phyloP scores from a whole-genome alignment of 2,113 vertebrate species.

The Pelodiscus sinensis region DNA sequence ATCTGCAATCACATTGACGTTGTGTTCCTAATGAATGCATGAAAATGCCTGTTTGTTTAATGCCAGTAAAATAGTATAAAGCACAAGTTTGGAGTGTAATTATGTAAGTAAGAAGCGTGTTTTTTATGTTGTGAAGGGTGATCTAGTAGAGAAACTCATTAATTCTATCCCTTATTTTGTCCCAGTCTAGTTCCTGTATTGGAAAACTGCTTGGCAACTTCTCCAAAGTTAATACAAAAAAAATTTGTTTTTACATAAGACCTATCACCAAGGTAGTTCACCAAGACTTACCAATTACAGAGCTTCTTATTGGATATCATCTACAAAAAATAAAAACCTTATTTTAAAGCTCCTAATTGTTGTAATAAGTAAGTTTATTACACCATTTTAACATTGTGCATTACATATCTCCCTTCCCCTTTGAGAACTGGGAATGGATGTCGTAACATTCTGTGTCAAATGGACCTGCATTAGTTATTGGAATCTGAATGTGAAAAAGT shows the following conservation, averaged over 20 bases:
- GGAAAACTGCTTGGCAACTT: background rate
- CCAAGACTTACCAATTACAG: background rate
- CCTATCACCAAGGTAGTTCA: background rate
- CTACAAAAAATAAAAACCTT: rapidly evolving
- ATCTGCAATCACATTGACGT: background rate
- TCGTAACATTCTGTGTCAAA: background rate
- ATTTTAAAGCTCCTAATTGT: background rate
- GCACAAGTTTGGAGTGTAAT: background rate
- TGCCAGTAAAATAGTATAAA: background rate
- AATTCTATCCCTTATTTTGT: background rate
- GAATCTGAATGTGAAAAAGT: background rate
- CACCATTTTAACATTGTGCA: background rate
- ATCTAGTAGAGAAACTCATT: background rate
- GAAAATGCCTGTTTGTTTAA: background rate
- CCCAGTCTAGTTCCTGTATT: background rate
- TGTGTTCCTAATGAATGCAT: background rate
- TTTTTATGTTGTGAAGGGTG: background rate
- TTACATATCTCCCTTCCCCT: background rate
- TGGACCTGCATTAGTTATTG: background rate
- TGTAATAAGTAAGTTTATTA: background rate
- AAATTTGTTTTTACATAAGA: background rate
- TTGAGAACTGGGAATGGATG: background rate
- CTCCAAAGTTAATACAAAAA: background rate
- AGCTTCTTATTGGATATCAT: background rate
- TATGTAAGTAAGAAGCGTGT: background rate